Base-by-base conservation (phyloP, 2,888 invertebrate genomes). In the Acrocyrtus sp. region DNA sequence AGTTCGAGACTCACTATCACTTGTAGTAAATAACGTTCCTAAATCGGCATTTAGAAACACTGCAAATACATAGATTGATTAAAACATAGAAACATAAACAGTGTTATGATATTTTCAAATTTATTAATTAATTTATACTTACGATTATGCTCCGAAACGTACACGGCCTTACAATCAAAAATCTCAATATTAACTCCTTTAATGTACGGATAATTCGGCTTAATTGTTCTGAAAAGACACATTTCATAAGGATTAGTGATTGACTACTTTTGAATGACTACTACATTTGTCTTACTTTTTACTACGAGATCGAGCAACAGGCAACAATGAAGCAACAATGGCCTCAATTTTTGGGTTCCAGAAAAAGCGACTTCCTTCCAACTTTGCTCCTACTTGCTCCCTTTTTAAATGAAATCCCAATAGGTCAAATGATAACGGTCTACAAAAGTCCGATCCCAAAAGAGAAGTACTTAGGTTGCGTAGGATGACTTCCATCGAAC, bases 21-120 rank as follows among this genome's bases (percentile, higher is more conserved):
- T 79, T 4, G 77, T 77, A 8, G 78, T 73, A 41, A 74, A 75
- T 12, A 81, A 27, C 15, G 74, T 65, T n/a, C 76, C 79, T 8
- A 81, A 62, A 47, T 80, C 80, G 1, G 76, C 79, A 65, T 81
- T 81, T 2, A 81, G 60, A 56, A 77, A 81, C n/a, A n/a, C n/a
- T n/a, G n/a, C n/a, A n/a, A n/a, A n/a, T n/a, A n/a, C n/a, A n/a
- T n/a, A n/a, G n/a, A n/a, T n/a, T n/a, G n/a, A n/a, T n/a, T n/a
- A n/a, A n/a, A n/a, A n/a, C n/a, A n/a, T n/a, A n/a, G n/a, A n/a
- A n/a, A n/a, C n/a, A n/a, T n/a, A n/a, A n/a, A n/a, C n/a, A n/a
- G n/a, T n/a, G n/a, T n/a, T n/a, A n/a, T n/a, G n/a, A n/a, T n/a
- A n/a, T 39, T 15, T 39, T 39, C 39, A 39, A 12, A 10, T 39